Conservation (phyloP, 2,797 vertebrate genomes). For the Megaceryle alcyon region DNA sequence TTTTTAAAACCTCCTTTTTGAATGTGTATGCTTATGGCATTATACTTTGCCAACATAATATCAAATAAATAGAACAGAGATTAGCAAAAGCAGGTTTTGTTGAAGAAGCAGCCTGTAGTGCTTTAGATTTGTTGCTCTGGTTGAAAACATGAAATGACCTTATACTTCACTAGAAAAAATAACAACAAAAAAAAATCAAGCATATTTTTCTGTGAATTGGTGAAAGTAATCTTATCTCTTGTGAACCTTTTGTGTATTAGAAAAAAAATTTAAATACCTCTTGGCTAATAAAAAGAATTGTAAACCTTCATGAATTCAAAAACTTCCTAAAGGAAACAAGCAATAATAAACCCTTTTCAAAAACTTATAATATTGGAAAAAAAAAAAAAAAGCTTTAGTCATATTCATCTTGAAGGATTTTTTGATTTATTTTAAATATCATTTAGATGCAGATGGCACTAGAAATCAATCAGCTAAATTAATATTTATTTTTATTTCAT, state of each 20-base stretch:
- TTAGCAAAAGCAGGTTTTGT: neutral
- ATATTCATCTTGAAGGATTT: neutral
- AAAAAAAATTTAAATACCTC: neutral
- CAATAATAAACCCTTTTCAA: neutral
- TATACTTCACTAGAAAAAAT: neutral
- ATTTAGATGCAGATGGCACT: neutral
- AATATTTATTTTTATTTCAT: neutral
- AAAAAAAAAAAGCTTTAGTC: neutral
- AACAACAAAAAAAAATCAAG: neutral
- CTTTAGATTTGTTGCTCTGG: neutral
- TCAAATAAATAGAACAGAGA: neutral
- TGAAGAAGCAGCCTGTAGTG: neutral
- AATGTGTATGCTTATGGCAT: neutral
- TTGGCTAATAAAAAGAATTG: neutral
- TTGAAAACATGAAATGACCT: neutral
- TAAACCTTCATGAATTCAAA: neutral
- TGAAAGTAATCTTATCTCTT: neutral
- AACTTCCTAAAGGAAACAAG: neutral
- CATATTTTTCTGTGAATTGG: neutral
- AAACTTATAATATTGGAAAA: neutral
- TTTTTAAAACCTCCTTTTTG: rapidly evolving
- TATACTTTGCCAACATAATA: neutral
- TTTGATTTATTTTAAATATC: neutral
- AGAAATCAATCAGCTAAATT: neutral
- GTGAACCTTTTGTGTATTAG: neutral